Conservation (phyloP, 2,888 invertebrate species). For the Cantharis flavilabris region DNA sequence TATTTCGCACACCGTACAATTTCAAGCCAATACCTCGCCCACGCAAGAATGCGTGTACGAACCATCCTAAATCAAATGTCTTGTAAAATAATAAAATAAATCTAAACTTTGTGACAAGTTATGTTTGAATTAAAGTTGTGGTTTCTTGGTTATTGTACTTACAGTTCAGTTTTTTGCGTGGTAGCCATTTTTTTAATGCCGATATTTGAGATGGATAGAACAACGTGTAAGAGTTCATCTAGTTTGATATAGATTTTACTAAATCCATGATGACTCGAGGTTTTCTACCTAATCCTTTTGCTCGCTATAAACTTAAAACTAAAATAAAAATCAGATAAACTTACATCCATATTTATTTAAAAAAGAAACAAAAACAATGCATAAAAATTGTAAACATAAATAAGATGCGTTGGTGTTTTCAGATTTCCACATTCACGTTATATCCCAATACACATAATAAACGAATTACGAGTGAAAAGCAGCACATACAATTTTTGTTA, state of each 20-base stretch:
- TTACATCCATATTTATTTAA: not conserved
- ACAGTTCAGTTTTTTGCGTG: too few species aligned
- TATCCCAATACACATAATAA: not conserved
- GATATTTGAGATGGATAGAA: too few species aligned
- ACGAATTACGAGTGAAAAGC: not conserved
- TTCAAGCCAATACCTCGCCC: slow-evolving; percentile 28
- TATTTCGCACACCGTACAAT: slow-evolving; percentile 39
- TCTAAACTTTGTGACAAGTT: not conserved
- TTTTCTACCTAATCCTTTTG: too few species aligned
- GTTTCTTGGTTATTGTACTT: too few species aligned
- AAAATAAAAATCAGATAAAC: not conserved
- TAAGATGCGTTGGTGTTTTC: not conserved
- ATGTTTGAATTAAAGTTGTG: too few species aligned
- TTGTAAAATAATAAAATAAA: not conserved
- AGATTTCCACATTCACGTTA: not conserved
- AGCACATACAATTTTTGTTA: not conserved
- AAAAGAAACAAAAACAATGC: not conserved
- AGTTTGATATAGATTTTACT: too few species aligned
- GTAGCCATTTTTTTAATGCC: too few species aligned
- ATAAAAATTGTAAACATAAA: not conserved
- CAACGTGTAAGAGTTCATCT: too few species aligned
- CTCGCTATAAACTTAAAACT: too few species aligned
- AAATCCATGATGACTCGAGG: too few species aligned
- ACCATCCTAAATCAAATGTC: not conserved
- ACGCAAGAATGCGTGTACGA: slow-evolving; percentile 26